Conservation (phyloP, 2,888 invertebrate species). For the Capitulum mitella region DNA sequence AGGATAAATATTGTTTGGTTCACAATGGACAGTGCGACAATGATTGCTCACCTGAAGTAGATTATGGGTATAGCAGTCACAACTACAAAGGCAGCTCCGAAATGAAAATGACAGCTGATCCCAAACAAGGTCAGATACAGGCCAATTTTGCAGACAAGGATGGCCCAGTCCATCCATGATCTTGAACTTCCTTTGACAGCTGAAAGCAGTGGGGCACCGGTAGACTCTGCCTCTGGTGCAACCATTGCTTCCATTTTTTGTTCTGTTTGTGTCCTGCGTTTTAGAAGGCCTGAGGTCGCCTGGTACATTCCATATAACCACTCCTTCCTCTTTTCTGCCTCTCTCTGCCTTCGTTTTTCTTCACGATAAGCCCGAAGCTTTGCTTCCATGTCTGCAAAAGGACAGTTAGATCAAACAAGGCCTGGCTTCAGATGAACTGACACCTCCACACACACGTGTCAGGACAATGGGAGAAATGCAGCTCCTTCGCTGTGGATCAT, state of each 20-base stretch:
- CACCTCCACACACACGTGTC: too few species aligned
- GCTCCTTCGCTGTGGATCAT: too few species aligned
- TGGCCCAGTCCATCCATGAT: conserved; percentile 27
- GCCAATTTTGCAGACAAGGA: conserved; percentile 51
- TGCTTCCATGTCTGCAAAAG: conserved; percentile 4
- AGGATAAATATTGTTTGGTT: too few species aligned
- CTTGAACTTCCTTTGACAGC: too few species aligned
- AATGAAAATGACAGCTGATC: conserved; percentile 71
- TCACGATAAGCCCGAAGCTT: conserved; percentile 25
- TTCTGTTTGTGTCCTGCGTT: too few species aligned
- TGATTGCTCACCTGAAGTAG: conserved; percentile 48
- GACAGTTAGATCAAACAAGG: too few species aligned
- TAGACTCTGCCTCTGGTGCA: too few species aligned
- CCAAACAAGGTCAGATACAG: conserved; percentile 68
- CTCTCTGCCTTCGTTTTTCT: background rate
- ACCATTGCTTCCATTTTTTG: too few species aligned
- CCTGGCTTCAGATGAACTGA: too few species aligned
- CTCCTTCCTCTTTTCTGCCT: background rate
- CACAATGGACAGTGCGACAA: too few species aligned
- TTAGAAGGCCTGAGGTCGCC: background rate
- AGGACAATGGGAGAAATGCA: too few species aligned
- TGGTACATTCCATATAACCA: background rate
- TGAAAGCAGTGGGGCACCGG: too few species aligned
- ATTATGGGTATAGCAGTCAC: conserved; percentile 68
- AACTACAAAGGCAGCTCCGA: conserved; percentile 84